Percentiles rank a stretch among this genome's conserved stretches.
phyloP scores from a whole-genome alignment of 2,797 vertebrate species.

The Orientallactaga sibirica region DNA sequence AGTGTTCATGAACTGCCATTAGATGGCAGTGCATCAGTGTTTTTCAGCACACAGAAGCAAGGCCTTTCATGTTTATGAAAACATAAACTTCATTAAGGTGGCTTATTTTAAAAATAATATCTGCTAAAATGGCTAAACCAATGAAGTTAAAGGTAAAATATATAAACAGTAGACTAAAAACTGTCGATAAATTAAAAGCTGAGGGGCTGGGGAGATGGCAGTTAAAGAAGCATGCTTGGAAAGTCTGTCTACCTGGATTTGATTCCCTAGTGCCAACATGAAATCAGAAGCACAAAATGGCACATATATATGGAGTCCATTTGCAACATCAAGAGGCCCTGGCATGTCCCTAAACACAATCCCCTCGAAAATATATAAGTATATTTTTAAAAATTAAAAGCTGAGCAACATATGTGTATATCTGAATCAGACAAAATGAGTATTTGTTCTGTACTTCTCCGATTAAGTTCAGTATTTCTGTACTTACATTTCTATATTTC shows the following conservation, averaged over 20 bases:
- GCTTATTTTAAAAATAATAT: not conserved
- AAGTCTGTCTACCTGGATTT: too few relatives aligned
- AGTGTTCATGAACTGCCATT: not conserved
- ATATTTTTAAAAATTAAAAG: too few relatives aligned
- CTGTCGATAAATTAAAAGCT: not conserved
- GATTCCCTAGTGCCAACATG: too few relatives aligned
- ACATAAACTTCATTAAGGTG: not conserved
- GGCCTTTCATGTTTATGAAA: not conserved
- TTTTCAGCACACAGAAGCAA: not conserved
- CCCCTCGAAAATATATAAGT: too few relatives aligned
- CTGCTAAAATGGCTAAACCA: not conserved
- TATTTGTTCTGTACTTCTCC: not conserved
- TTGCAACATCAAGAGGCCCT: too few relatives aligned
- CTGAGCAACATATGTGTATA: not conserved
- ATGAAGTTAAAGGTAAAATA: not conserved
- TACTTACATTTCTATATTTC: too few relatives aligned
- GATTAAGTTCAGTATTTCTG: too few relatives aligned
- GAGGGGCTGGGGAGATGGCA: not conserved
- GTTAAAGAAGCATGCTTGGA: too few relatives aligned
- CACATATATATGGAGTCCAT: too few relatives aligned
- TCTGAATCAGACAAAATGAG: not conserved
- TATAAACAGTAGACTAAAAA: not conserved
- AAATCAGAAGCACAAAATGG: too few relatives aligned
- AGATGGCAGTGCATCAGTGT: constrained; percentile 58
- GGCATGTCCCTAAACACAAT: too few relatives aligned